Evolutionary conservation across 2,113 vertebrate species (phyloP), one percentile per base, ranked within the genome.

Genomic region (Charina bottae): DNA sequence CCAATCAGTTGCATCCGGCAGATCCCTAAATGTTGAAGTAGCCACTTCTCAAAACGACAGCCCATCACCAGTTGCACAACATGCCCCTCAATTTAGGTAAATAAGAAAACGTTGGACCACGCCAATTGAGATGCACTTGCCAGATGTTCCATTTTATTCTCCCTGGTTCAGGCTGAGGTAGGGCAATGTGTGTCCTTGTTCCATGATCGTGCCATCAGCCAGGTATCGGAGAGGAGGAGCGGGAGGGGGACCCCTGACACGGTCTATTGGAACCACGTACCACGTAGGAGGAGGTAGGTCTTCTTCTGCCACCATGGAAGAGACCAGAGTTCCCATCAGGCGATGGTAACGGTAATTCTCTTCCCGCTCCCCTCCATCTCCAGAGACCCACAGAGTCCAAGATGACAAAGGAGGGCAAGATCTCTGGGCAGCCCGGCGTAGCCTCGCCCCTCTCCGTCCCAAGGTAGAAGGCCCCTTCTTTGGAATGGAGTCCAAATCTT

Each of bases 301-400:
- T 9, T 93, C 58, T 72, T 89, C 55, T 7, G 89, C 28, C 60
- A 72, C 37, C 21, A 8, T 17, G 10, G 91, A 90, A 26, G 91
- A 94, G 19, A 92, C 91, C 11, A 86, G 54, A 6, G 54, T 92
- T 8, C 86, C 86, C 46, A 83, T 85, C 3, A 86, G 83, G 11
- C 91, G 89, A 60, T 94, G 93, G 78, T 94, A 92, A 13, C 62
- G 90, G 42, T 91, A 54, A 53, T 93, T 93, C 60, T 91, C 93
- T 72, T 93, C 93, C n/a, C 87, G 53, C 4, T 91, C 87, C 2
- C 90, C 93, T 1, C 93, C 90, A 23, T 93, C 93, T 59, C 93
- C 91, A 2, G 91, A 60, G 33, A 90, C 89, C 93, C 91, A 94
- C n/a, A 92, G 1, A 1, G 19, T 90, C n/a, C 64, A 78, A 53